Evolutionary conservation across 2,888 invertebrate species (phyloP).

Genomic region (Formica aserva): DNA sequence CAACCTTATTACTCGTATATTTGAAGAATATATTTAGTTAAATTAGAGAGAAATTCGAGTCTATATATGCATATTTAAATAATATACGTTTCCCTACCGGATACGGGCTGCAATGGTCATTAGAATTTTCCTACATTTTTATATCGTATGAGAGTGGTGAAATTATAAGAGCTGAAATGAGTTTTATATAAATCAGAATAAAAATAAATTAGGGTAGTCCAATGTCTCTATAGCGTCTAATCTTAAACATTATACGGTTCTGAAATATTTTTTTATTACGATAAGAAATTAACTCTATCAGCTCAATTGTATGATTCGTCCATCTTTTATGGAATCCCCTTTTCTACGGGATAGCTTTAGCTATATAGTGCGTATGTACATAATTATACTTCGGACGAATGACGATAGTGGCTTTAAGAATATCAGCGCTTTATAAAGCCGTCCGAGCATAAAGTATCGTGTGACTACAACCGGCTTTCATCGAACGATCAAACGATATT

Average conservation of each 20-base stretch:
- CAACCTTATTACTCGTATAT: not conserved
- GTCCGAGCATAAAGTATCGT: not conserved
- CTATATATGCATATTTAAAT: not conserved
- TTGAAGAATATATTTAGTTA: not conserved
- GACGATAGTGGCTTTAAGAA: conserved; percentile 11
- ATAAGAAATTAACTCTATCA: not conserved
- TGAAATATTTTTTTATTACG: not conserved
- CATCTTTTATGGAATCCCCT: not conserved
- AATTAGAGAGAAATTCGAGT: conserved; percentile 6
- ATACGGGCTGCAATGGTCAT: conserved; percentile 37
- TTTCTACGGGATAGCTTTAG: not conserved
- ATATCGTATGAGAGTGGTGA: not conserved
- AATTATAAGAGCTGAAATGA: conserved; percentile 8
- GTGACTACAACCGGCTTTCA: not conserved
- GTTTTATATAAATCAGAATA: not conserved
- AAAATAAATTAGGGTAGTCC: not conserved
- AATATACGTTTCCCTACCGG: conserved; percentile 25
- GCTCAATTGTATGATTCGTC: not conserved
- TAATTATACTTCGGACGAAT: conserved; percentile 10
- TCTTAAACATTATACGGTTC: not conserved
- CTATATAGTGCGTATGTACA: not conserved
- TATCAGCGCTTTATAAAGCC: not conserved
- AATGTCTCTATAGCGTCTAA: not conserved
- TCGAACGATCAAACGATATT: conserved; percentile 23
- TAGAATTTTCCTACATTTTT: not conserved